Percentiles rank a stretch among this genome's conserved stretches.
Evolutionary conservation across 2,888 invertebrate genomes (phyloP).

Genomic region (Notodonta ziczac): DNA sequence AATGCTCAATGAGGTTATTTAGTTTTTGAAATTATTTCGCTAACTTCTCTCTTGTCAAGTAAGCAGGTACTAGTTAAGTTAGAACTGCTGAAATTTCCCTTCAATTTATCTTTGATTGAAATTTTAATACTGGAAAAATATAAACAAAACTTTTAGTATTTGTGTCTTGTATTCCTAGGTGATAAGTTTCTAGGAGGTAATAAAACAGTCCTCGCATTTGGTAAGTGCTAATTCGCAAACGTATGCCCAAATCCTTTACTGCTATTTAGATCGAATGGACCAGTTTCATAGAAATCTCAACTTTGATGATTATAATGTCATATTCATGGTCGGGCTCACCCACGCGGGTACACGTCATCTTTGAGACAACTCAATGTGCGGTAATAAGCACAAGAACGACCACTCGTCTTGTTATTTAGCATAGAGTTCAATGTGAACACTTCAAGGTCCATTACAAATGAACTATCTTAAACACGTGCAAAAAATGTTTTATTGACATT

Average conservation of each 20-base stretch:
- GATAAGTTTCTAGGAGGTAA: constrained; percentile 2
- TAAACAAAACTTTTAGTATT: too few relatives aligned
- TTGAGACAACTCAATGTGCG: constrained; percentile 10
- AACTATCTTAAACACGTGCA: too few relatives aligned
- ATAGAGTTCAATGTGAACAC: not conserved
- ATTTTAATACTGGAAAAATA: too few relatives aligned
- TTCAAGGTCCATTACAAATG: too few relatives aligned
- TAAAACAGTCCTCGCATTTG: constrained; percentile 19
- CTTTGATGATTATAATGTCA: constrained; percentile 16
- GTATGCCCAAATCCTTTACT: constrained; percentile 18
- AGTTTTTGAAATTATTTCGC: too few relatives aligned
- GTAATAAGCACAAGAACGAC: constrained; percentile 6
- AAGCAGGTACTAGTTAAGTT: too few relatives aligned
- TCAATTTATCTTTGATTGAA: too few relatives aligned
- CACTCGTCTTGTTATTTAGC: not conserved
- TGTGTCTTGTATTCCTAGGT: not conserved
- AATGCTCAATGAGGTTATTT: too few relatives aligned
- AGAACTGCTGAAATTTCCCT: too few relatives aligned
- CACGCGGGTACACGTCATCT: constrained; percentile 11
- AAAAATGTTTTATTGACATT: too few relatives aligned
- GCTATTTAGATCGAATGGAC: constrained; percentile 15
- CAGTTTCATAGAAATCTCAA: constrained; percentile 18
- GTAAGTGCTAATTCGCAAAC: constrained; percentile 33
- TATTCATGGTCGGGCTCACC: constrained; percentile 17
- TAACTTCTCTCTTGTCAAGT: too few relatives aligned